Conservation (phyloP, 2,797 vertebrate genomes). For the Halcyon chelicuti region DNA sequence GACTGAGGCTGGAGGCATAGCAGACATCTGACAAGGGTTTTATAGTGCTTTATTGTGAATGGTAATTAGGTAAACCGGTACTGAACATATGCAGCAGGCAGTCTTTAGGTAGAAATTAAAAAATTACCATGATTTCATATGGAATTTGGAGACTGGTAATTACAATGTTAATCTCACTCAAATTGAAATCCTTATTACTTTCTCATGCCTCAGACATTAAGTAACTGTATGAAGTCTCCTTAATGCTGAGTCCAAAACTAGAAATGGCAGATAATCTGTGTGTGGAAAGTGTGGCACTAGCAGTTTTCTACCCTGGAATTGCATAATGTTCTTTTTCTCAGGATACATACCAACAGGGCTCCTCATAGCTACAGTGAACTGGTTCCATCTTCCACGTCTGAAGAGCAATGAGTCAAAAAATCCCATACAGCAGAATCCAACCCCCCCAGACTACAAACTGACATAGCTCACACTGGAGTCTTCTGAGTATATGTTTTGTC, state of each 20-base stretch:
- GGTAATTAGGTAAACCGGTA: constrained; percentile 58
- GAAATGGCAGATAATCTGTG: background rate
- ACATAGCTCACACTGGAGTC: fast-evolving
- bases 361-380: background rate
- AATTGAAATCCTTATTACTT: background rate
- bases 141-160: constrained; percentile 21
- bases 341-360: background rate
- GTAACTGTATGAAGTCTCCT: background rate
- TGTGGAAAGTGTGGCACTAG: background rate
- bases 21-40: background rate
- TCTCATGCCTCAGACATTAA: background rate
- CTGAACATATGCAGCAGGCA: constrained; percentile 55
- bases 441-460: background rate
- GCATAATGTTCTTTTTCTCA: background rate
- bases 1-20: background rate
- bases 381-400: background rate
- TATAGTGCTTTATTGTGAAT: constrained; percentile 72
- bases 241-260: background rate
- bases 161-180: background rate
- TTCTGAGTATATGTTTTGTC: background rate
- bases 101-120: constrained; percentile 42
- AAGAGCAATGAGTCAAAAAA: background rate
- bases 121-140: constrained; percentile 6
- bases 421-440: background rate
- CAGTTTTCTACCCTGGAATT: background rate